Conservation (phyloP, 2,888 invertebrate species). For the Himalopsyche japonica region DNA sequence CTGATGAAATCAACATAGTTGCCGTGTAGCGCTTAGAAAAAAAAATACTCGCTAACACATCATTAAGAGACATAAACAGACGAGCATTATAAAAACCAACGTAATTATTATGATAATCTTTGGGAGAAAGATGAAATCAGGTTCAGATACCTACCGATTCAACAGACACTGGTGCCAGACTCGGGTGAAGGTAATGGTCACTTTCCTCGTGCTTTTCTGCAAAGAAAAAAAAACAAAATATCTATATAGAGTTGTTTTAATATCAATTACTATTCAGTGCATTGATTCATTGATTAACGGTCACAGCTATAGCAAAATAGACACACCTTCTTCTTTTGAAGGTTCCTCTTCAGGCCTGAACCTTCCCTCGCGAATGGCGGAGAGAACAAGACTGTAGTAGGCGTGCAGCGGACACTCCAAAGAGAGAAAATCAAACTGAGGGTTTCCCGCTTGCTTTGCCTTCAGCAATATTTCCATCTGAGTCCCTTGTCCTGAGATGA, state of each 20-base stretch:
- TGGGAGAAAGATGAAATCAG: conserved; percentile 9
- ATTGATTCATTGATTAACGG: not conserved
- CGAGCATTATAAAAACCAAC: not conserved
- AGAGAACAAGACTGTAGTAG: conserved; percentile 82
- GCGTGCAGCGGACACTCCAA: conserved; percentile 82
- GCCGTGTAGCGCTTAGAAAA: not conserved
- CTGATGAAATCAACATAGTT: not conserved
- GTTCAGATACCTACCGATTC: conserved; percentile 64
- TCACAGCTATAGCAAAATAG: not conserved
- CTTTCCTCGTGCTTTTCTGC: conserved; percentile 61
- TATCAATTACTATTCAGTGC: not conserved
- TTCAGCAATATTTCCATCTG: conserved; percentile 99
- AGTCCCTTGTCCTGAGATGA: conserved; percentile 85
- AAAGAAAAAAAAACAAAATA: conserved; percentile 40
- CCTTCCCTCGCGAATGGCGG: conserved; percentile 69
- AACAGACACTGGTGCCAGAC: conserved; percentile 64
- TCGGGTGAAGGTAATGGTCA: conserved; percentile 84
- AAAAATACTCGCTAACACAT: conserved; percentile 2
- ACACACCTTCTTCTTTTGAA: conserved; percentile 20
- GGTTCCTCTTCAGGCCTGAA: conserved; percentile 54
- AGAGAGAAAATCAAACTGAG: conserved; percentile 91
- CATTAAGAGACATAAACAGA: conserved; percentile 7
- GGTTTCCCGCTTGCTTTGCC: conserved; percentile 92
- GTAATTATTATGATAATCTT: conserved; percentile 16
- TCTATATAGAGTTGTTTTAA: too few relatives aligned